phyloP scores from a whole-genome alignment of 2,797 vertebrate genomes.

The Poliocrania exsul region DNA sequence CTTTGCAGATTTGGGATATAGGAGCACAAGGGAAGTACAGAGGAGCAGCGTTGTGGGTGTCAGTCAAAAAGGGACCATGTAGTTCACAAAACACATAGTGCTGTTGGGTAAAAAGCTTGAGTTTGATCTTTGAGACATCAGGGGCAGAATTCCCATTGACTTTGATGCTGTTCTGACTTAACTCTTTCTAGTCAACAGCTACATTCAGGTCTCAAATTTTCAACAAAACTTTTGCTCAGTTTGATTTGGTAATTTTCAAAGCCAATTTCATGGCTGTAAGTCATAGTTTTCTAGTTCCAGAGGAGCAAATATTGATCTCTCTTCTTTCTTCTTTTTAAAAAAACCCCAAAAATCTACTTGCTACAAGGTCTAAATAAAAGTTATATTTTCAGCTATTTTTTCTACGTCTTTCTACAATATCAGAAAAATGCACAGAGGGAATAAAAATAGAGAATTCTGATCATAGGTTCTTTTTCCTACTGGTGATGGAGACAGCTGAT shows the following conservation, averaged over 20 bases:
- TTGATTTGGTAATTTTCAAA: background rate
- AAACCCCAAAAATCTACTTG: background rate
- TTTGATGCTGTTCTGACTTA: background rate
- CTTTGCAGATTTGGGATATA: background rate
- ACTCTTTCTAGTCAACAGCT: background rate
- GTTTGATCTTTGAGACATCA: background rate
- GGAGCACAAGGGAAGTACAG: background rate
- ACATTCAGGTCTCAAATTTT: background rate
- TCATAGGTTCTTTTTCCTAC: background rate
- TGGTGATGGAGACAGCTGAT: background rate
- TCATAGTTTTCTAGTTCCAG: background rate
- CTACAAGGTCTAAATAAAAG: background rate
- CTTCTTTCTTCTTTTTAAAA: background rate
- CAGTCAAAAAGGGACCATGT: background rate
- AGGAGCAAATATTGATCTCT: background rate
- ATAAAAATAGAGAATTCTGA: background rate
- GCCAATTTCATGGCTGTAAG: background rate
- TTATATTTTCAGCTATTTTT: background rate
- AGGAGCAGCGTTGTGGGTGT: background rate
- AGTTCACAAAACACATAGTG: background rate
- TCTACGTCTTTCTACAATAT: background rate
- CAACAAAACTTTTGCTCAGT: background rate
- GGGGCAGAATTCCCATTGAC: background rate
- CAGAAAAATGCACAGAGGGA: background rate
- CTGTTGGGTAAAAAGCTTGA: background rate